Base-by-base conservation (phyloP, 2,888 invertebrate species). In the Machimus rusticus region DNA sequence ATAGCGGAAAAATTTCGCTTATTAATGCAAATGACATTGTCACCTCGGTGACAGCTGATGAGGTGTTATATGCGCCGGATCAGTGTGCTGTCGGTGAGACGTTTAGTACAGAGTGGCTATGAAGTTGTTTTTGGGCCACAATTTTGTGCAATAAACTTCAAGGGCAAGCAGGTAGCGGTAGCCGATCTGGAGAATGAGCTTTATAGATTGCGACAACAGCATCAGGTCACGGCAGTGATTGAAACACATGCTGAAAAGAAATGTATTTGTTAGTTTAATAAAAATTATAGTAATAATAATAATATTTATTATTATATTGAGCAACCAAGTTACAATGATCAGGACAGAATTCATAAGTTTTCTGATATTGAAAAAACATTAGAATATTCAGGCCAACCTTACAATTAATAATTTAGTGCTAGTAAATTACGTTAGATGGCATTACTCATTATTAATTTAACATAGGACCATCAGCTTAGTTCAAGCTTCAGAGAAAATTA, bases 61-160 rank as follows among this genome's bases (percentile, higher is more conserved):
- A 90, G 57, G 89, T 89, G 19, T 84, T 88, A 19, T 89, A 87
- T 87, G 89, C 87, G n/a, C 89, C 89, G 5, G 34, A 84, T 81
- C 74, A 90, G 89, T 84, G 43, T 90, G 9, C 19, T 89, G 9
- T 89, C 88, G 2, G 88, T 88, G 0, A 79, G 77, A 14, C 23
- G 34, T 9, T 74, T 89, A 31, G 34, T 55, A 1, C 51, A 81
- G 37, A 78, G 81, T 3, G 88, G 88, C 4, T 88, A 39, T 31
- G 31, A 34, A 12, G 51, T 88, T 19, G 19, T n/a, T 19, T 55
- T 55, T 19, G 31, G 43, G 16, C 87, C 87, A 19, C 55, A 74
- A 14, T 19, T 88, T 12, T 88, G 87, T 51, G 46, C 82, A 74
- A 77, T 86, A 28, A 87, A 86, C 2, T 28, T 51, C 4, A 31